phyloP scores from a whole-genome alignment of 2,113 vertebrate genomes.

The Typhlomys cinereus region DNA sequence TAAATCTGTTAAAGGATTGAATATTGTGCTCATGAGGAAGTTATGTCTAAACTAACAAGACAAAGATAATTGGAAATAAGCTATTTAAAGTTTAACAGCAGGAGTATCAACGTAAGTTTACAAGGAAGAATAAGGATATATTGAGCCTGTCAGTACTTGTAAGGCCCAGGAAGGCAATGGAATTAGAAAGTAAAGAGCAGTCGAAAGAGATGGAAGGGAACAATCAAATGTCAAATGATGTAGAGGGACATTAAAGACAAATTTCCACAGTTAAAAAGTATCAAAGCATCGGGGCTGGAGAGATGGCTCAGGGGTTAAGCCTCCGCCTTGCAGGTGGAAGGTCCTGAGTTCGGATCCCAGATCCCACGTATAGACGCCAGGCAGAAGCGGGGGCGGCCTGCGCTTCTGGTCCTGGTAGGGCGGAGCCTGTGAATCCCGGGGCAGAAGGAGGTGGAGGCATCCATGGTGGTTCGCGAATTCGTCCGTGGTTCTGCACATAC shows the following conservation, averaged over 20 bases:
- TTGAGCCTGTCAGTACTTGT: not conserved
- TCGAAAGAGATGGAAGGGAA: rapidly evolving
- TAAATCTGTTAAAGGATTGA: not conserved
- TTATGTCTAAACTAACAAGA: not conserved
- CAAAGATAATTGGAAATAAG: not conserved
- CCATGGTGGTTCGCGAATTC: no score
- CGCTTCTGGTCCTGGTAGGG: no score
- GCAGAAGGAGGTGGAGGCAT: no score
- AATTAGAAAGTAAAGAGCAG: not conserved
- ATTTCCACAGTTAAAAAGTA: not conserved
- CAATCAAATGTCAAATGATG: not conserved
- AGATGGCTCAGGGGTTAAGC: not conserved
- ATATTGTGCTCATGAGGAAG: not conserved
- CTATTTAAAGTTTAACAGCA: not conserved
- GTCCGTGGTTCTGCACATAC: no score
- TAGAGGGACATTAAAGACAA: not conserved
- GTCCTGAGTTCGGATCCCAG: no score
- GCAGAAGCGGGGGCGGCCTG: no score
- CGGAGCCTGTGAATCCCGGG: no score
- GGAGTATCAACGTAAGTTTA: not conserved
- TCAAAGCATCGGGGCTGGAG: not conserved
- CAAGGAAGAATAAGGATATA: not conserved
- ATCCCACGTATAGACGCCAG: no score
- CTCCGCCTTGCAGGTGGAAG: no score
- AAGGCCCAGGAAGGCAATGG: not conserved